phyloP scores from a whole-genome alignment of 1,140 invertebrate genomes.

The Drosophila baimaii region DNA sequence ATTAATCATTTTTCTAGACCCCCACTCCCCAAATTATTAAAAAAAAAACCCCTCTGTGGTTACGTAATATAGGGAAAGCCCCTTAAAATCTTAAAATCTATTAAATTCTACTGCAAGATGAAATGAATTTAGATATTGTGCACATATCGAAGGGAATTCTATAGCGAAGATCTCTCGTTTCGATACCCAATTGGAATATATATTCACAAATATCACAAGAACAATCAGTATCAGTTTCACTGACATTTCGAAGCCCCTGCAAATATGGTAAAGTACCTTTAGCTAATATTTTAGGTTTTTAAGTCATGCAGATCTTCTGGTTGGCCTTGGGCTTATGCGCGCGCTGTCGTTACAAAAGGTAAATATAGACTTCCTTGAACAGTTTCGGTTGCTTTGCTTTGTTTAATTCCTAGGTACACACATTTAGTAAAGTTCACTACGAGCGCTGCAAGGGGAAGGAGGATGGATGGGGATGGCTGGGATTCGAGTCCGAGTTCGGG shows the following conservation, averaged over 20 bases:
- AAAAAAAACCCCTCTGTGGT: too few species aligned
- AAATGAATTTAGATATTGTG: background rate
- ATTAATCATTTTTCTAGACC: too few species aligned
- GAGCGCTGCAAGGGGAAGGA: conserved; percentile 54
- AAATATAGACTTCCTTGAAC: conserved; percentile 45
- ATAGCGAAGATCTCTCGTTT: background rate
- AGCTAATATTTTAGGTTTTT: conserved; percentile 14
- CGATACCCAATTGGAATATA: background rate
- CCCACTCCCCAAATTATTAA: too few species aligned
- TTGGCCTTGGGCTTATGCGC: conserved; percentile 11
- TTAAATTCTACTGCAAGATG: background rate
- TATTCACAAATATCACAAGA: background rate
- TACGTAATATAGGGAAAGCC: too few species aligned
- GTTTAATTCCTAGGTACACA: conserved; percentile 60
- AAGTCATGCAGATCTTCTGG: conserved; percentile 22
- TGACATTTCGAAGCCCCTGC: background rate
- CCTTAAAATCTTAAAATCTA: too few species aligned
- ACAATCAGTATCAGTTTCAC: background rate
- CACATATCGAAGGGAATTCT: background rate
- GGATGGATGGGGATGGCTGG: background rate
- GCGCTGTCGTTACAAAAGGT: conserved; percentile 9
- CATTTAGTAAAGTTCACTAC: conserved; percentile 58
- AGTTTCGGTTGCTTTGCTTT: conserved; percentile 37
- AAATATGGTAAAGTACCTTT: conserved; percentile 6
- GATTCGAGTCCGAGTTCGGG: background rate